Conservation (phyloP, 2,888 invertebrate genomes). For the Tetranychus truncatus region DNA sequence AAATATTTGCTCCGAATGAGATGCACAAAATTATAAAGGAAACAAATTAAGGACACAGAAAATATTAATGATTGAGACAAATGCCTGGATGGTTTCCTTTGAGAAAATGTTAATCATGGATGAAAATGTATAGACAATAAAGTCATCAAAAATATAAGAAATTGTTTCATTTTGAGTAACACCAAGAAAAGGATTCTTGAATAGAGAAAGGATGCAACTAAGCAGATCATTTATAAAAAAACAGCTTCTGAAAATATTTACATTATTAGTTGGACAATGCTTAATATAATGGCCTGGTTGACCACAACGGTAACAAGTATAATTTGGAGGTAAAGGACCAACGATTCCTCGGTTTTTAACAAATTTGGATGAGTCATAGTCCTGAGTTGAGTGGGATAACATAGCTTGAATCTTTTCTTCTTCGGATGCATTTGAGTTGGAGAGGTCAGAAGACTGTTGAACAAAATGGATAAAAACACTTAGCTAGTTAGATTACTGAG, state of each 20-base stretch:
- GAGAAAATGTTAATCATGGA: no score
- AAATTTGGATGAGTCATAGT: slow-evolving; percentile 93
- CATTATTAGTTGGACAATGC: slow-evolving; percentile 60
- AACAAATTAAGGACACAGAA: no score
- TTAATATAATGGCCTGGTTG: slow-evolving; percentile 93
- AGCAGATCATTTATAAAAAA: slow-evolving; percentile 3
- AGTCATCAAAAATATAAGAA: slow-evolving; percentile 4
- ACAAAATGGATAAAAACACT: no score
- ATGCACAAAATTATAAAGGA: neutral
- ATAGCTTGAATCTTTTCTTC: slow-evolving; percentile 93
- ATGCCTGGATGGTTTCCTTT: no score
- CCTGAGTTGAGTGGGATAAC: slow-evolving; percentile 89
- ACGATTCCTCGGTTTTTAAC: slow-evolving; percentile 11
- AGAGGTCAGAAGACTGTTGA: slow-evolving; percentile 51
- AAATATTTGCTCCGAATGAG: slow-evolving; percentile 9
- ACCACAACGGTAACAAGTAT: slow-evolving; percentile 83
- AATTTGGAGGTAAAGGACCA: slow-evolving; percentile 60
- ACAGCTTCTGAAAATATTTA: slow-evolving; percentile 30
- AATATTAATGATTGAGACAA: no score
- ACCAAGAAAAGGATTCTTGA: no score
- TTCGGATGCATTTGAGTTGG: slow-evolving; percentile 76
- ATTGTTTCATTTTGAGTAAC: neutral
- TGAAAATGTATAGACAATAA: no score
- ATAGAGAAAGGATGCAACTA: no score
- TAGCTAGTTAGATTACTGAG: no score